Evolutionary conservation across 1,140 invertebrate genomes (phyloP), one percentile per base, ranked within the genome.

Genomic region (Harpegnathos saltator): DNA sequence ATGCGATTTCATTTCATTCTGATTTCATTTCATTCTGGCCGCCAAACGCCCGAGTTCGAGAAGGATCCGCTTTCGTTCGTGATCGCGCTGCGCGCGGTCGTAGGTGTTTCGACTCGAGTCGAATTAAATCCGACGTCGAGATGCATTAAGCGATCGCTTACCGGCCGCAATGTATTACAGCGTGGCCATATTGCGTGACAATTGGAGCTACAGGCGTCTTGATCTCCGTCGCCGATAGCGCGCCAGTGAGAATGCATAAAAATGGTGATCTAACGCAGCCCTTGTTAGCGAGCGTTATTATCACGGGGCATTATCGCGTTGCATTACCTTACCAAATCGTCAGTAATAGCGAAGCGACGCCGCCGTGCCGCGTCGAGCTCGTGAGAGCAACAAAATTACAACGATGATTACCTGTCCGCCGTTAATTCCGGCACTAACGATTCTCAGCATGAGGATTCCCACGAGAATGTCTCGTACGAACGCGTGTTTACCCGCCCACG

Each of bases 331-430:
- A 82, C 77, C 86, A 82, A 85, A 88, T 85, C 48, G 69, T 82
- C 63, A 73, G 52, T 65, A 87, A 74, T 65, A 63, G 29, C 50
- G 72, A 17, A 59, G 48, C 54, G 73, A 9, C 65, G 65, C 48
- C 65, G 65, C 48, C 15, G 83, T 59, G 75, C 80, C 65, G 56
- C 82, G 69, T 71, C 63, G 74, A 62, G 7, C 59, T 74, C 82
- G 86, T 88, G 86, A 84, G 86, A 88, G 82, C 86, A 75, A 87
- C 86, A 50, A 88, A 88, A 87, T 88, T 87, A 87, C 86, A 19
- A 85, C 75, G 65, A 87, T 85, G 69, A 77, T 88, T 82, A 77
- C 82, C 66, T 80, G 86, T 66, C 81, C 56, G 65, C 63, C 71
- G 85, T 85, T 88, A 87, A 87, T 88, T 88, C 77, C 66, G 44